A percentile compares a stretch with the other conserved stretches of the same genome.
Conservation (phyloP, 2,113 vertebrate species). For the Accipiter virgatus region DNA sequence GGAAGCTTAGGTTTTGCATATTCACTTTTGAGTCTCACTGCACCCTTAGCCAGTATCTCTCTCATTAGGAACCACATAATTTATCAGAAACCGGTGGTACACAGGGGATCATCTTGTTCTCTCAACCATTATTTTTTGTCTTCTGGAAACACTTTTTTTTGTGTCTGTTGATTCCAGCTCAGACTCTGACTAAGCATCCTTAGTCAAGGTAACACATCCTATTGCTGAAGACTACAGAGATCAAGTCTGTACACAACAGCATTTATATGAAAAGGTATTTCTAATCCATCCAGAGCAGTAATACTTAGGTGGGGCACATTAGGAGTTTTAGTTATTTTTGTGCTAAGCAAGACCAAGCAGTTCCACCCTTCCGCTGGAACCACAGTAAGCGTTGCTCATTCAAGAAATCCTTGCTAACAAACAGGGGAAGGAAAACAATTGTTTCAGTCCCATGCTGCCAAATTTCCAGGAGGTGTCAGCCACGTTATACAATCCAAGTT, state of each 20-base stretch:
- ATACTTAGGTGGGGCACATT: slow-evolving; percentile 18
- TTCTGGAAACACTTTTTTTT: not conserved
- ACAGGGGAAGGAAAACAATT: slow-evolving; percentile 54
- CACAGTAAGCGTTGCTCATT: not conserved
- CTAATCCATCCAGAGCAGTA: not conserved
- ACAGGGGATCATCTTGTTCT: not conserved
- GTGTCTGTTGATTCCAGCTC: not conserved
- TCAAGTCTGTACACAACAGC: slow-evolving; percentile 16
- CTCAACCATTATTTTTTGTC: not conserved
- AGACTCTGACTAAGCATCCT: not conserved
- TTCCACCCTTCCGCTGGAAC: slow-evolving; percentile 42
- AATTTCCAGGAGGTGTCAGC: slow-evolving; percentile 56
- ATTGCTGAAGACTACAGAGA: not conserved
- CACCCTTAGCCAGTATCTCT: not conserved
- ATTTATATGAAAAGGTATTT: slow-evolving; percentile 8
- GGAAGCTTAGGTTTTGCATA: not conserved
- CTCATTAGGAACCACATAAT: not conserved
- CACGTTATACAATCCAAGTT: not conserved
- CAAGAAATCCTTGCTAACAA: slow-evolving; percentile 37
- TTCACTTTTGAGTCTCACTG: not conserved
- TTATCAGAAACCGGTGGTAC: not conserved
- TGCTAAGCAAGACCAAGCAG: slow-evolving; percentile 24
- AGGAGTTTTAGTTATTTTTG: slow-evolving; percentile 46
- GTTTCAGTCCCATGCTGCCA: not conserved
- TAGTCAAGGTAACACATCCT: not conserved